Evolutionary conservation across 1,140 invertebrate genomes (phyloP), one percentile per base, ranked within the genome.

Genomic region (Drosophila lowei): DNA sequence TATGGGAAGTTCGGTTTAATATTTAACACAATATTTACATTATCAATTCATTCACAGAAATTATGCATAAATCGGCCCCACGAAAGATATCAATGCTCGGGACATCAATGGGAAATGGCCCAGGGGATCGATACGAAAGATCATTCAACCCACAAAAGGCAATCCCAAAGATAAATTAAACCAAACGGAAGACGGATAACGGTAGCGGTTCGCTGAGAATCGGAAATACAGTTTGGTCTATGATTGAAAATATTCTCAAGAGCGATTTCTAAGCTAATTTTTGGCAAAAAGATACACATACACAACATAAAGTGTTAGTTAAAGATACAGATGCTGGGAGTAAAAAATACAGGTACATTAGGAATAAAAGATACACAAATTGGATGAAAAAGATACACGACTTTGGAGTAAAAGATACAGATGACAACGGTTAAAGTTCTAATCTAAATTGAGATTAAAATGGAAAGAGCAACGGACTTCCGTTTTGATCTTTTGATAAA

Each of bases 1-100:
- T 88, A 54, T 43, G 75, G 84, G 84, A 88, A 88, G 79, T 81
- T 77, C 74, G 83, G 66, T 72, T 86, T 85, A 80, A 85, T 64
- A 74, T 81, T 38, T 38, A 38, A 38, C 34, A 38, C 83, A 81
- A 75, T 61, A 85, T 53, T 61, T 59, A 42, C 30, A 9, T 58
- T 43, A 77, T 70, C 57, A 74, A 76, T 76, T 68, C 64, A 47
- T 54, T 54, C 30, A 38, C 34, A 38, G 34, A 38, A 5, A 13
- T 68, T 68, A 58, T 55, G 44, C 58, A 75, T 67, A 68, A 68
- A 68, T 68, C 56, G 56, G 46, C 30, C 48, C 4, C 23, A 74
- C 59, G 54, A 15, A 59, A 13, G 4, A 38, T 2, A 18, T 18
- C 18, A 1, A 18, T 2, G 13, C 34, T 13, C 34, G 56, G 77